Evolutionary conservation across 2,888 invertebrate genomes (phyloP).

Genomic region (Noctua fimbriata): DNA sequence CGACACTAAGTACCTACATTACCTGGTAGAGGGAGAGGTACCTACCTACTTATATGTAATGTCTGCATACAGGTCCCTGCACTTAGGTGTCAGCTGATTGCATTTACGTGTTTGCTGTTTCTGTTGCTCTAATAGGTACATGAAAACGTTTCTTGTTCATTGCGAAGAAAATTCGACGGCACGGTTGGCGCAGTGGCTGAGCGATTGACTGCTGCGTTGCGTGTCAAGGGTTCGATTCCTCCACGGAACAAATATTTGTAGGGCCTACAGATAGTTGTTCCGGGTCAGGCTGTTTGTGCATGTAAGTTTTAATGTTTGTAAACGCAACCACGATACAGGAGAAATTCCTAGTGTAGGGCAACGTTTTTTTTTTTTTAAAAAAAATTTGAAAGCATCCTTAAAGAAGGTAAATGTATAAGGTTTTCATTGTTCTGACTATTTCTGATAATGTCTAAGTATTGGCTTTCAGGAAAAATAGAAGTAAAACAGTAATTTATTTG

Average conservation of each 20-base stretch:
- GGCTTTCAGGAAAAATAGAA: not conserved
- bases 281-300: no score
- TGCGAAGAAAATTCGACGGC: not conserved
- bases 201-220: no score
- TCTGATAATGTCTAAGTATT: not conserved
- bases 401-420: not conserved
- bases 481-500: not conserved
- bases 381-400: not conserved
- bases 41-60: not conserved
- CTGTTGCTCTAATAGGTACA: not conserved
- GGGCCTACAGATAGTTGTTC: no score
- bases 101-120: constrained; percentile 39
- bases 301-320: no score
- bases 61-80: constrained; percentile 1
- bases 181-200: no score
- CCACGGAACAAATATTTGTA: no score
- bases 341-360: no score
- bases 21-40: constrained; percentile 12
- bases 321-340: no score
- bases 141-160: not conserved
- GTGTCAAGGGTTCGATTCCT: no score
- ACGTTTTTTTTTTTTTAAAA: no score
- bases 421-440: not conserved
- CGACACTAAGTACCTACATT: constrained; percentile 23
- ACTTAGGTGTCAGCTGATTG: constrained; percentile 37